phyloP scores from a whole-genome alignment of 1,140 invertebrate species.

The Elymnias hypermnestra region DNA sequence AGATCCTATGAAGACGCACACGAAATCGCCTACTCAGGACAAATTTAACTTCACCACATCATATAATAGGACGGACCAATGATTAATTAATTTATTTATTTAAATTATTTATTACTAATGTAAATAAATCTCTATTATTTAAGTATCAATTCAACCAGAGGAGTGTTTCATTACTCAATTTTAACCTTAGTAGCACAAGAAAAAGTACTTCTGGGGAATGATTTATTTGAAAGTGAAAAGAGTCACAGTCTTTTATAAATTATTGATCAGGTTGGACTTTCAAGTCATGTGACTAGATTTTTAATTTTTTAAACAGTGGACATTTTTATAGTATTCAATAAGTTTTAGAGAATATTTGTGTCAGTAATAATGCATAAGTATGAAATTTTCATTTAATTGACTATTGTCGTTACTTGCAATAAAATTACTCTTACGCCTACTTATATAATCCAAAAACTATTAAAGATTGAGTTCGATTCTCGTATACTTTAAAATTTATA shows the following conservation, averaged over 20 bases:
- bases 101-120: slow-evolving; percentile 65
- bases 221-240: neutral
- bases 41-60: slow-evolving; percentile 58
- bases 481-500: no score
- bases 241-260: neutral
- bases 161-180: slow-evolving; percentile 31
- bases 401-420: no score
- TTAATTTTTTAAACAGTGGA: no score
- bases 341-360: no score
- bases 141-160: slow-evolving; percentile 55
- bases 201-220: neutral
- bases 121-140: slow-evolving; percentile 64
- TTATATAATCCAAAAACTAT: no score
- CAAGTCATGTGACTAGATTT: neutral
- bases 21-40: slow-evolving; percentile 81
- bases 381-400: no score
- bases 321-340: no score
- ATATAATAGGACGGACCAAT: slow-evolving; percentile 57
- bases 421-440: no score
- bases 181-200: neutral
- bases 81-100: slow-evolving; percentile 71
- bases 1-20: slow-evolving; percentile 77
- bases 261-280: neutral
- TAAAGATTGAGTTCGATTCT: no score
- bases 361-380: no score